Percentiles rank a stretch among this genome's conserved stretches.
Evolutionary conservation across 2,888 invertebrate species (phyloP).

Genomic region (Athetis lepigone): DNA sequence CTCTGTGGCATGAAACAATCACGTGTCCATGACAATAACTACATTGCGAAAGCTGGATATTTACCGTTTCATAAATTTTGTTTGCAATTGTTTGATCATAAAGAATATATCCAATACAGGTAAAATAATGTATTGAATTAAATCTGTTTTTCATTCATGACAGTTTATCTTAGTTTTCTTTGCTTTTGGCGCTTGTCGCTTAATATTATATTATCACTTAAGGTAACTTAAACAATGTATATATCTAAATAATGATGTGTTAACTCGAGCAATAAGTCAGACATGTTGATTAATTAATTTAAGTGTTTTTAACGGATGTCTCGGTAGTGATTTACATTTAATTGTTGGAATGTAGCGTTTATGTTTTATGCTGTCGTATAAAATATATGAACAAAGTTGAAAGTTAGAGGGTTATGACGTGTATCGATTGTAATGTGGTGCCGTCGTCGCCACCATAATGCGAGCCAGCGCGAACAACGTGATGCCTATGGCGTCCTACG

Average conservation of each 20-base stretch:
- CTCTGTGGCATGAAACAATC: conserved; percentile 79
- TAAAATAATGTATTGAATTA: too few relatives aligned
- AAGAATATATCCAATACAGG: too few relatives aligned
- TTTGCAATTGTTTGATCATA: not conserved
- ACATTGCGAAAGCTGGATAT: conserved; percentile 51
- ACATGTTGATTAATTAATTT: conserved; percentile 9
- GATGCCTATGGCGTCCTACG: conserved; percentile 77
- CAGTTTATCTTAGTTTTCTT: too few relatives aligned
- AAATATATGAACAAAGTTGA: conserved; percentile 57
- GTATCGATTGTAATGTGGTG: conserved; percentile 78
- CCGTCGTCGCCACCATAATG: conserved; percentile 74
- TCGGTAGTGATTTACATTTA: conserved; percentile 17
- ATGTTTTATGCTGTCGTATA: conserved; percentile 37
- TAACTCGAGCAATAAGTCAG: not conserved
- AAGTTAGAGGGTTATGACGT: conserved; percentile 68
- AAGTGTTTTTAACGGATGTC: not conserved
- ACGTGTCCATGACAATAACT: conserved; percentile 73
- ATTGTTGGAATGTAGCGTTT: conserved; percentile 34
- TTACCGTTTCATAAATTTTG: conserved; percentile 31
- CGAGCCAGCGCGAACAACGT: conserved; percentile 74
- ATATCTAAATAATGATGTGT: not conserved
- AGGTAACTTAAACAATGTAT: not conserved
- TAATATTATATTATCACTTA: not conserved
- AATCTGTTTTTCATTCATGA: too few relatives aligned
- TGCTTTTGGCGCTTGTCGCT: too few relatives aligned